Evolutionary conservation across 2,797 vertebrate genomes (phyloP), one percentile per base, ranked within the genome.

Genomic region (Aulostomus chinensis): DNA sequence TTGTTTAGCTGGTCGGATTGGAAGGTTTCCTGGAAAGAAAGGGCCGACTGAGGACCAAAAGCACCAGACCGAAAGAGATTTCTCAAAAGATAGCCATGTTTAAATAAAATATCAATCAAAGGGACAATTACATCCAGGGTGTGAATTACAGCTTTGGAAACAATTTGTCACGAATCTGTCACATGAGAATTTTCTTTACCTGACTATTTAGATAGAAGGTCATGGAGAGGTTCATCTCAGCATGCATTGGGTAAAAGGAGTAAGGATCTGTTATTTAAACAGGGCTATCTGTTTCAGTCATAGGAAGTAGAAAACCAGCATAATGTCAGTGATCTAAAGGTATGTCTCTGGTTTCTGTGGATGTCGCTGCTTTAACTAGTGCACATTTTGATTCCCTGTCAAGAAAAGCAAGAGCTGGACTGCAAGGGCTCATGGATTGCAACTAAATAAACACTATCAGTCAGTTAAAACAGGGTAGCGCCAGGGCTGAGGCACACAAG

Each of bases 1-100:
- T 77, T 46, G 36, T 73, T 25, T 48, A 62, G 80, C 85, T 86
- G 81, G 80, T 82, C 66, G 51, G 71, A 78, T 74, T 4, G 47
- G 66, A 86, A 86, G 84, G 84, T 76, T 84, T 85, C 72, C 80
- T 60, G 69, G 69, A 71, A 71, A 64, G 68, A 66, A 36, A 65
- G 58, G 80, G 78, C 58, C 73, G 0, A 31, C 30, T 39, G 61
- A 72, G n/a, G 73, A 79, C 81, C 78, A 58, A 55, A 69, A 89
- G 87, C 85, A 89, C 87, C 85, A 80, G 80, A 86, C 80, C 78
- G 75, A 84, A 69, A 34, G 60, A 60, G 38, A 28, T 54, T 73
- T 59, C 59, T 50, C 35, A 9, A 59, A 47, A 76, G 77, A 68
- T 57, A 68, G 70, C 79, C 76, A 78, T 71, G 76, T 68, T 25